Conservation (phyloP, 2,113 vertebrate species). For the Recurvirostra avosetta region DNA sequence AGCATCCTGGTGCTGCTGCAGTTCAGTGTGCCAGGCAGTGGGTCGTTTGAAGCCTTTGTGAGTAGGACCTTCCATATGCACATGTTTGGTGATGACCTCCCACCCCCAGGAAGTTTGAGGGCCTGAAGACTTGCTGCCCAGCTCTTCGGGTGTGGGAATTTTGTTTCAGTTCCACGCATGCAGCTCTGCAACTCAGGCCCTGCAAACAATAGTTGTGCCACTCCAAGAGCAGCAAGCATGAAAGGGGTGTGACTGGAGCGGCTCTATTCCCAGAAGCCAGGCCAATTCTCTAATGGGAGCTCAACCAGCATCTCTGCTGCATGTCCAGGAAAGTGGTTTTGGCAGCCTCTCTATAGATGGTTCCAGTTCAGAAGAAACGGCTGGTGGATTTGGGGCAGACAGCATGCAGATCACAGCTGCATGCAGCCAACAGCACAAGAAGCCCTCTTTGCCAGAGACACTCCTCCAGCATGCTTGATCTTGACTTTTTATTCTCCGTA, state of each 20-base stretch:
- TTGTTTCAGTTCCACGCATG: neutral
- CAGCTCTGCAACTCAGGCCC: neutral
- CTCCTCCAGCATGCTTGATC: neutral
- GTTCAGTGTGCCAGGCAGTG: neutral
- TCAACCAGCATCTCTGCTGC: conserved; percentile 6
- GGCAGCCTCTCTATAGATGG: neutral
- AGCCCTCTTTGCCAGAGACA: neutral
- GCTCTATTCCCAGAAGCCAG: conserved; percentile 31
- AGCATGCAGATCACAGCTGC: neutral
- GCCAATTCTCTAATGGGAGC: neutral
- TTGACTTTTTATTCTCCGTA: neutral
- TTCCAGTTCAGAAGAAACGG: conserved; percentile 30
- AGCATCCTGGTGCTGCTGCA: neutral
- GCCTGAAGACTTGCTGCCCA: neutral
- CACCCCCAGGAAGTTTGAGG: neutral
- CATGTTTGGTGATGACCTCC: neutral
- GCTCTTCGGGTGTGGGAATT: neutral
- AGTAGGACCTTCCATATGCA: neutral
- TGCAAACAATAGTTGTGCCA: conserved; percentile 26
- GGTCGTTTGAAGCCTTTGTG: neutral
- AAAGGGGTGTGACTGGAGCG: neutral
- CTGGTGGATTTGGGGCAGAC: neutral
- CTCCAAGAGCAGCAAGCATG: neutral
- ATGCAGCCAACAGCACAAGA: neutral
- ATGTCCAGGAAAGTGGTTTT: neutral